phyloP scores from a whole-genome alignment of 2,888 invertebrate species.

The Ecdyonurus torrentis region DNA sequence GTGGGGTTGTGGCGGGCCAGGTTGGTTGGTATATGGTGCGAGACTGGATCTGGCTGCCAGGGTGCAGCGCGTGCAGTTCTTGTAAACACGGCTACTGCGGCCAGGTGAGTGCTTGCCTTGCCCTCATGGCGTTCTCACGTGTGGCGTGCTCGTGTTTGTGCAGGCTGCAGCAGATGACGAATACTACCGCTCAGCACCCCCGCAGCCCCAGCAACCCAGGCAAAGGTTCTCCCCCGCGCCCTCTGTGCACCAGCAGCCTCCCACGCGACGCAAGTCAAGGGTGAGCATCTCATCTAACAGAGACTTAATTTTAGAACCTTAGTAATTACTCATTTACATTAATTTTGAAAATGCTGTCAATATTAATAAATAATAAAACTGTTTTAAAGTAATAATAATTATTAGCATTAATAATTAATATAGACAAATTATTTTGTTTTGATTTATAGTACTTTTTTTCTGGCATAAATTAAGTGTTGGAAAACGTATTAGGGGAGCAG shows the following conservation, averaged over 20 bases:
- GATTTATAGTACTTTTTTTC: too few species aligned
- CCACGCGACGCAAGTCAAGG: not conserved
- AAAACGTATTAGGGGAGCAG: too few species aligned
- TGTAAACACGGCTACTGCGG: not conserved
- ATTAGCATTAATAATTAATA: too few species aligned
- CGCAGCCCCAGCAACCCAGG: not conserved
- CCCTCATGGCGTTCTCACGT: too few species aligned
- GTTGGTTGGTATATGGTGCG: not conserved
- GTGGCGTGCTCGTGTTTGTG: not conserved
- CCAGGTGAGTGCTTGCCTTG: not conserved
- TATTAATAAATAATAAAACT: too few species aligned
- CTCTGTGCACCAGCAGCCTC: not conserved
- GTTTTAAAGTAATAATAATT: too few species aligned
- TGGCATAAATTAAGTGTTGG: too few species aligned
- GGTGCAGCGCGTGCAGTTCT: not conserved
- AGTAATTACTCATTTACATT: too few species aligned
- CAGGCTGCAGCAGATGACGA: not conserved
- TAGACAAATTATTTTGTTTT: too few species aligned
- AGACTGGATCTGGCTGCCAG: not conserved
- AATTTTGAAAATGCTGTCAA: too few species aligned
- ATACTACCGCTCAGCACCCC: not conserved
- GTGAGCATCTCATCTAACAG: not conserved
- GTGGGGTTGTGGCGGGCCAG: not conserved
- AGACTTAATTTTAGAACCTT: too few species aligned
- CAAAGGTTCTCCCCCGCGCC: not conserved